A percentile compares a stretch with the other conserved stretches of the same genome.
These are phyloP conservation scores for Callyntrura guangdongensis DNA, from an alignment of 2,888 invertebrate species.

Conservation along the genomic window DNA sequence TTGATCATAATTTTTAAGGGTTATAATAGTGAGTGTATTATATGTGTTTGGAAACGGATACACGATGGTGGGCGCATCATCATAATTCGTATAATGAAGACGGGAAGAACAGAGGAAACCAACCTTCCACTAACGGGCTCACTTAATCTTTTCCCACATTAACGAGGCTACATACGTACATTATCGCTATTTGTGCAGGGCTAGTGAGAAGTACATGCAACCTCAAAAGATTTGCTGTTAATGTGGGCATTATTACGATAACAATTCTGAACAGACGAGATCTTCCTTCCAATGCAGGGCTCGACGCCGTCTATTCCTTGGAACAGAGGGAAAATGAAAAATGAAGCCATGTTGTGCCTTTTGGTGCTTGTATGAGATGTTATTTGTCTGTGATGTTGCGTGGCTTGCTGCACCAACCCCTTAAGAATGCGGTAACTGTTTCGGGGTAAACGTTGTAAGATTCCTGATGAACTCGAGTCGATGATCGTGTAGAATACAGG, in stretches of 20 bases:
- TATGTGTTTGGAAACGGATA: neutral
- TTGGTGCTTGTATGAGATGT: no score
- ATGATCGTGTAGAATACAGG: no score
- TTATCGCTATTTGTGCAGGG: slow-evolving; percentile 53
- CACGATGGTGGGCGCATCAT: slow-evolving; percentile 9
- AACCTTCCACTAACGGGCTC: neutral
- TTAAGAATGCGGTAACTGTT: neutral
- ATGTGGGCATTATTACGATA: slow-evolving; percentile 38
- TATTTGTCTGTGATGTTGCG: neutral
- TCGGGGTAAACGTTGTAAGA: slow-evolving; percentile 31
- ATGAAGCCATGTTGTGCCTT: slow-evolving; percentile 38
- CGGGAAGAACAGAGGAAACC: neutral
- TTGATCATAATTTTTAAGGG: neutral
- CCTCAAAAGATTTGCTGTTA: slow-evolving; percentile 60
- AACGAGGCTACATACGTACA: slow-evolving; percentile 36
- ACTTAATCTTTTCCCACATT: slow-evolving; percentile 28
- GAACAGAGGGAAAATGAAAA: slow-evolving; percentile 57
- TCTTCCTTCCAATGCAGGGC: slow-evolving; percentile 37
- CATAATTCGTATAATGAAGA: slow-evolving; percentile 39
- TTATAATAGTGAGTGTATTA: neutral
- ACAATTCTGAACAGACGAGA: slow-evolving; percentile 16
- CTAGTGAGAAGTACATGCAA: slow-evolving; percentile 32
- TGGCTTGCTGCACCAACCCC: neutral
- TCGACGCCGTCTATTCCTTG: neutral
- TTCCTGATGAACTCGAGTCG: neutral